A percentile compares a stretch with the other conserved stretches of the same genome.
Conservation (phyloP, 2,797 vertebrate species). For the Chelonia mydas region DNA sequence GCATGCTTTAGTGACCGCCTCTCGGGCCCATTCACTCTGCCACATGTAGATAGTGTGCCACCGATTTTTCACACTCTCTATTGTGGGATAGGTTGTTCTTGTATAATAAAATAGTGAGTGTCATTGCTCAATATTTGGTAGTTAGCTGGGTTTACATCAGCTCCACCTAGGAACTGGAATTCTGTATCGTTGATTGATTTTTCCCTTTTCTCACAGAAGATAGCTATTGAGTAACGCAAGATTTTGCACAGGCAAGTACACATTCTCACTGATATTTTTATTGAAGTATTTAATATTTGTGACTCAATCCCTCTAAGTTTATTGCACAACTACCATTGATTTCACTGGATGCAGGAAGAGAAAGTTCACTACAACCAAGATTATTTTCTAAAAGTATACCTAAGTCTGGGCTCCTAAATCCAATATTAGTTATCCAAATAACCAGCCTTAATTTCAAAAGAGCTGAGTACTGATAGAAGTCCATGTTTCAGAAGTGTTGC, state of each 20-base stretch:
- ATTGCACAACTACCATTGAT: background rate
- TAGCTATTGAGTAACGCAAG: background rate
- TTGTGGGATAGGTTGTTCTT: background rate
- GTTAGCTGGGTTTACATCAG: background rate
- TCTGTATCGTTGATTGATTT: background rate
- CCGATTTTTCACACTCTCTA: background rate
- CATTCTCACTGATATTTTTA: background rate
- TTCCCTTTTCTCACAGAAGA: background rate
- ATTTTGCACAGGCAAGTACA: background rate
- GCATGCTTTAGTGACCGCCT: slow-evolving; percentile 25
- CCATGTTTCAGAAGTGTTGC: background rate
- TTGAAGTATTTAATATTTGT: background rate
- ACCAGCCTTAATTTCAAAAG: background rate
- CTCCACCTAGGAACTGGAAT: background rate
- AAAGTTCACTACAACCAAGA: background rate
- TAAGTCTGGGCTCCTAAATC: background rate
- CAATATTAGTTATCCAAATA: background rate
- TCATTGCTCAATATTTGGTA: background rate
- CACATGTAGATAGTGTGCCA: background rate
- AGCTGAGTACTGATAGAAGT: background rate
- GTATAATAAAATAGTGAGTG: background rate
- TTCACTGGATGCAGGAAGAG: background rate
- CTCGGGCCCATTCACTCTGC: background rate
- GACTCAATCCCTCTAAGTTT: background rate
- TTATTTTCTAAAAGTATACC: background rate